Evolutionary conservation across 2,888 invertebrate species (phyloP), one percentile per base, ranked within the genome.

Genomic region (Acanthopleura granulata): DNA sequence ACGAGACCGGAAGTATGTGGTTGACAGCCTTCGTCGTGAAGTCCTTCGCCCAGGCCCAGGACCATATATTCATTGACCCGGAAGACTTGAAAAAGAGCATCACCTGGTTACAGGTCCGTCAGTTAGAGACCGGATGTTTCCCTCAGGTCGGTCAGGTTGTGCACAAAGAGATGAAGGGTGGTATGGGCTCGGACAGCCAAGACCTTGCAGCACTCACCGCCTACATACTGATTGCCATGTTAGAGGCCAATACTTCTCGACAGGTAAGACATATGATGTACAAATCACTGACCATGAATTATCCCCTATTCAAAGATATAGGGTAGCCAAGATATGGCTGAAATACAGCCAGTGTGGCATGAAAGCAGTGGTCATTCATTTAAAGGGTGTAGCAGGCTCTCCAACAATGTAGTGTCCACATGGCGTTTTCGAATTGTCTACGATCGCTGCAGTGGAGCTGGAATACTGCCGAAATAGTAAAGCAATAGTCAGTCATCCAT

Each of bases 81-180:
- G 12, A 90, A 89, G 76, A 79, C 25, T 75, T 81, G 22, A 51
- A 73, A 30, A 61, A 75, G 62, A 82, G 78, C 50, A 73, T 81
- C 11, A 22, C 66, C 0, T 85, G 82, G 81, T 74, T 85, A 40
- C 70, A 62, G 40, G 12, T 49, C 4, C 93, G 93, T 75, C 95
- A 95, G 86, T 91, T 94, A 90, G 94, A 94, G 85, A 94, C 94
- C 82, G 95, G 95, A 0, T 95, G 95, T 88, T 95, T 95, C 90
- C 92, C 93, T 0, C 49, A 61, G 11, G 73, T 79, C 51, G 82
- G 82, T 22, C 50, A 66, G 12, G 80, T 83, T 30, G n/a, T 82
- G 1, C 80, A 81, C 76, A 82, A 80, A 29, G 78, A 50, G n/a
- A 81, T 83, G 82, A 80, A 78, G 62, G 83, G 82, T 30, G 81